Base-by-base conservation (phyloP, 2,888 invertebrate genomes). In the Erebia aethiops region DNA sequence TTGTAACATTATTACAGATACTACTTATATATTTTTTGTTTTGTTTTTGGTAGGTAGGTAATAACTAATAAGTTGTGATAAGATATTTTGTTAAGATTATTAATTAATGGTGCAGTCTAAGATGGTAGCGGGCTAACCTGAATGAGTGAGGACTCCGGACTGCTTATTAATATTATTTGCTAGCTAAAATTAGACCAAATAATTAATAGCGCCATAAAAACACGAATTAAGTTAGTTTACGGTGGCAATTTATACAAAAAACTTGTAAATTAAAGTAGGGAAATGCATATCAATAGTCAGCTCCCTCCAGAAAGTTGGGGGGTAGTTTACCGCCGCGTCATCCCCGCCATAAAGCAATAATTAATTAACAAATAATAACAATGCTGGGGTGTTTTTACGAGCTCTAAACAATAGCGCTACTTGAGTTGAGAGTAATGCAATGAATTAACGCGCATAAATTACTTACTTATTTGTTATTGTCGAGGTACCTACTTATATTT, bases 301-400 rank as follows among this genome's bases (percentile, higher is more conserved):
- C 11, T 43, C 65, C 41, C 8, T 26, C 21, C 46, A 21, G 1
- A 1, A 54, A 35, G 9, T 65, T 54, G 51, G n/a, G 26, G 9
- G 51, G 51, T 41, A 62, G 54, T 51, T 54, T 54, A 10, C 10
- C 18, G 76, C 56, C 74, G 60, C 74, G 75, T 77, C 77, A 77
- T 74, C 21, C 43, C 1, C 71, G 61, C 67, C 71, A 68, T 72
- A 73, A 77, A 71, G 76, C 75, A 76, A 74, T 80, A 77, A 82
- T 83, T 82, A 82, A 82, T 82, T 79, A 80, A 78, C 78, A 77
- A 80, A 78, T 79, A 79, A 78, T 77, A 79, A 80, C 80, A 81
- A 81, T 81, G 80, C 81, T 78, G 75, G 74, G 76, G 74, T 69
- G 74, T 78, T 77, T 78, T 79, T 78, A 77, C 73, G 75, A 72